These are phyloP conservation scores for Pseudomugil gertrudae DNA, from an alignment of 2,797 vertebrate species.

Conservation along the genomic window DNA sequence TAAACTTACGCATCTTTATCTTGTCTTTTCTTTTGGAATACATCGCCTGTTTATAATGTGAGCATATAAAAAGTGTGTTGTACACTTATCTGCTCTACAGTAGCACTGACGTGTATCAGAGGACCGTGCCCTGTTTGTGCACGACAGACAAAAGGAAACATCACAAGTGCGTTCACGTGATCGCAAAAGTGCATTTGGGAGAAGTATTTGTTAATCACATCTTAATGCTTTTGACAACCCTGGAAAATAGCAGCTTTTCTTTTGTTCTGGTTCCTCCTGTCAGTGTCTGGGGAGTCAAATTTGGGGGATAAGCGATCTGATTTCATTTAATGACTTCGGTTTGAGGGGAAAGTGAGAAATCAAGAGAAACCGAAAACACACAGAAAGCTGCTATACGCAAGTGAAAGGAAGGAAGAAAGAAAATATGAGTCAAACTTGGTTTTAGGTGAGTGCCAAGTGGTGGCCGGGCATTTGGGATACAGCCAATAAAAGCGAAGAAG, in stretches of 20 bases:
- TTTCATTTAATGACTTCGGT: neutral
- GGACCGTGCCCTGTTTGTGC: neutral
- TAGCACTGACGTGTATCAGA: neutral
- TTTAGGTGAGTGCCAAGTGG: constrained; percentile 2
- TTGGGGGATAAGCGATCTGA: too few species aligned
- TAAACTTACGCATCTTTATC: neutral
- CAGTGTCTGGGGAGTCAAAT: neutral
- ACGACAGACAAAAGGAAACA: neutral
- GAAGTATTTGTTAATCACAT: neutral
- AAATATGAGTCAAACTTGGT: neutral
- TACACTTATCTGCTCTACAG: neutral
- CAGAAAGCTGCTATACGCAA: neutral
- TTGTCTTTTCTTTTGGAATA: neutral
- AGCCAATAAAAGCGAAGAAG: constrained; percentile 49
- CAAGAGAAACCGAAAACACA: neutral
- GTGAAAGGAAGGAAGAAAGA: neutral
- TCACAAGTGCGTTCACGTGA: neutral
- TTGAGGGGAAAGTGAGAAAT: neutral
- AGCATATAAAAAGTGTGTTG: neutral
- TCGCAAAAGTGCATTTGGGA: neutral
- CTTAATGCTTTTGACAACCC: neutral
- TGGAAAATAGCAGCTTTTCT: neutral
- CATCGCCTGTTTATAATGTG: neutral
- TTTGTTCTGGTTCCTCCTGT: neutral
- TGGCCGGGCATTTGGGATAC: constrained; percentile 2